These are phyloP conservation scores for Tapera naevia DNA, from an alignment of 2,797 vertebrate genomes.

Conservation along the genomic window DNA sequence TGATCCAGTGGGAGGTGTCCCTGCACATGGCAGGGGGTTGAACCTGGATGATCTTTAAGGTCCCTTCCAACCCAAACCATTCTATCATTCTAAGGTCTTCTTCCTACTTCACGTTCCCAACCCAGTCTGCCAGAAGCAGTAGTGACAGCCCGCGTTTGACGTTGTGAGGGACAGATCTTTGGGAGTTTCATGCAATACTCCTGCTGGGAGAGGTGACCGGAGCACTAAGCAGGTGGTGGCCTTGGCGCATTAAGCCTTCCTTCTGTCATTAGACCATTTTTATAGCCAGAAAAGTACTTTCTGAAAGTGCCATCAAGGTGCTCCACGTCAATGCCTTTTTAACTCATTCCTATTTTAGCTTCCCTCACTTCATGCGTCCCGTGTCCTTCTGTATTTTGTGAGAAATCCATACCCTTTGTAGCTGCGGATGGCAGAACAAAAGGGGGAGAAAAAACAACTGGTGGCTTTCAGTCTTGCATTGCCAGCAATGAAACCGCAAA, in stretches of 20 bases:
- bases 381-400: not conserved
- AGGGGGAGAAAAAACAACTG: not conserved
- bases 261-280: not conserved
- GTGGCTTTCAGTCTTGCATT: not conserved
- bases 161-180: not conserved
- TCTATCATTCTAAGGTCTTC: not conserved
- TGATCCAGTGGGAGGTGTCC: too few relatives aligned
- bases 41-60: too few relatives aligned
- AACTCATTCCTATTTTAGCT: slow-evolving; percentile 38
- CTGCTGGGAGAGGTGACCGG: slow-evolving; percentile 10
- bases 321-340: not conserved
- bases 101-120: not conserved
- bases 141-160: accelerated
- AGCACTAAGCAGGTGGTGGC: not conserved
- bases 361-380: not conserved
- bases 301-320: slow-evolving; percentile 9
- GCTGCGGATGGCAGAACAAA: slow-evolving; percentile 13
- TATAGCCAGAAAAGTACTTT: not conserved
- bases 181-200: not conserved
- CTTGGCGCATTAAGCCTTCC: not conserved
- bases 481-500: not conserved
- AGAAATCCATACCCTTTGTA: slow-evolving; percentile 23
- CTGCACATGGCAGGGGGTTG: too few relatives aligned
- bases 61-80: too few relatives aligned
- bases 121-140: not conserved